Evolutionary conservation across 2,797 vertebrate genomes (phyloP).

Genomic region (Pseudochromis fuscus): DNA sequence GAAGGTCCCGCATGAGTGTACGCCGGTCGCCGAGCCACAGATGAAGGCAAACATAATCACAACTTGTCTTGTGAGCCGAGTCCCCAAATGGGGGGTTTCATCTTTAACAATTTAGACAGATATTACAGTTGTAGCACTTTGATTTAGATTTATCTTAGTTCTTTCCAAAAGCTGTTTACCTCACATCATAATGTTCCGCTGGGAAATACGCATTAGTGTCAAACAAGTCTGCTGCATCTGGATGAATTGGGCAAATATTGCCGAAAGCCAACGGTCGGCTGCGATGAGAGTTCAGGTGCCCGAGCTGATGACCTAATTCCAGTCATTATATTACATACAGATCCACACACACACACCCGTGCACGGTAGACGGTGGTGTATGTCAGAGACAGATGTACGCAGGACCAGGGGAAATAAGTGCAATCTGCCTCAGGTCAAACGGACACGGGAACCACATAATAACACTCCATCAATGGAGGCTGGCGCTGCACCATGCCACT

Average conservation of each 20-base stretch:
- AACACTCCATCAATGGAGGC: conserved; percentile 81
- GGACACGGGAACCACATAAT: conserved; percentile 83
- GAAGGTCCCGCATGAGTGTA: conserved; percentile 3
- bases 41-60: conserved; percentile 61
- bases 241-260: conserved; percentile 84
- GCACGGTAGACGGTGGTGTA: conserved; percentile 57
- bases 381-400: conserved; percentile 75
- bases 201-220: conserved; percentile 84
- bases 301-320: conserved; percentile 78
- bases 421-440: conserved; percentile 85
- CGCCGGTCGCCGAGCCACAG: conserved; percentile 23
- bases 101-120: conserved; percentile 72
- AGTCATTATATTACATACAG: conserved; percentile 72
- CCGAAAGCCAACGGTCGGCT: conserved; percentile 62
- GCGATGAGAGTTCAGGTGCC: conserved; percentile 76
- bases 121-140: conserved; percentile 74
- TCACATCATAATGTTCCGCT: conserved; percentile 66
- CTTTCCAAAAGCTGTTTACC: conserved; percentile 78
- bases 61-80: conserved; percentile 42
- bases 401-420: conserved; percentile 87
- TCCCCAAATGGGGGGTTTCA: conserved; percentile 58
- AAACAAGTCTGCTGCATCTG: conserved; percentile 68
- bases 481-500: conserved; percentile 73
- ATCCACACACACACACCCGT: conserved; percentile 41
- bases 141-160: conserved; percentile 75